These are phyloP conservation scores for Glandiceps talaboti DNA, from an alignment of 53 echinoderm and acorn worm species.

Conservation along the genomic window DNA sequence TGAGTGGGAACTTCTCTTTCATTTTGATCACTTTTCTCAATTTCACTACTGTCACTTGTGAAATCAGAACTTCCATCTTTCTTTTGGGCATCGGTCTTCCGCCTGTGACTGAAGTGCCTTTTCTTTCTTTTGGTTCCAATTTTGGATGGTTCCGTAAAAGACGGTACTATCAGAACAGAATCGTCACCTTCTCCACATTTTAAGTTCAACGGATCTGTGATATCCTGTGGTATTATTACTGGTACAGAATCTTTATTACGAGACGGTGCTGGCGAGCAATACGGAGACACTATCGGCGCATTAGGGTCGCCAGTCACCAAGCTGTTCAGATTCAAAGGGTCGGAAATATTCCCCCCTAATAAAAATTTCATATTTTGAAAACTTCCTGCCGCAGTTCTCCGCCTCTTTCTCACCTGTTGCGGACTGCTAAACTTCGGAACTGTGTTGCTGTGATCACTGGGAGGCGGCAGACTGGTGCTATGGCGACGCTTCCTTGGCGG, in stretches of 20 bases:
- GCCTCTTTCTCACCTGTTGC: slow-evolving; percentile 36
- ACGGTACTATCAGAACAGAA: slow-evolving; percentile 35
- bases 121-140: slow-evolving; percentile 39
- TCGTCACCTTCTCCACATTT: slow-evolving; percentile 35
- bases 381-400: slow-evolving; percentile 53
- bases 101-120: neutral
- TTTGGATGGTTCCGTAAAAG: slow-evolving; percentile 37
- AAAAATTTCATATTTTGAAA: slow-evolving; percentile 53
- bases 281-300: slow-evolving; percentile 57
- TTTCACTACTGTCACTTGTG: slow-evolving; percentile 21
- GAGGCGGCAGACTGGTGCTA: neutral
- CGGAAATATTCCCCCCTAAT: slow-evolving; percentile 66
- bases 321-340: slow-evolving; percentile 92
- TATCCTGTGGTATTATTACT: slow-evolving; percentile 74
- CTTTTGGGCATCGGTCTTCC: neutral
- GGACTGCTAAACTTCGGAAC: neutral
- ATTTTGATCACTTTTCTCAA: slow-evolving; percentile 16
- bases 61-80: slow-evolving; percentile 11
- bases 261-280: slow-evolving; percentile 63
- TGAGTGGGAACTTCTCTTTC: slow-evolving; percentile 8
- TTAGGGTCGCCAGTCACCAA: slow-evolving; percentile 54
- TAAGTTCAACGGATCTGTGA: slow-evolving; percentile 76
- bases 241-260: slow-evolving; percentile 88
- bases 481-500: neutral
- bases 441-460: neutral